Evolutionary conservation across 1,140 invertebrate species (phyloP).

Genomic region (Euwallacea similis): DNA sequence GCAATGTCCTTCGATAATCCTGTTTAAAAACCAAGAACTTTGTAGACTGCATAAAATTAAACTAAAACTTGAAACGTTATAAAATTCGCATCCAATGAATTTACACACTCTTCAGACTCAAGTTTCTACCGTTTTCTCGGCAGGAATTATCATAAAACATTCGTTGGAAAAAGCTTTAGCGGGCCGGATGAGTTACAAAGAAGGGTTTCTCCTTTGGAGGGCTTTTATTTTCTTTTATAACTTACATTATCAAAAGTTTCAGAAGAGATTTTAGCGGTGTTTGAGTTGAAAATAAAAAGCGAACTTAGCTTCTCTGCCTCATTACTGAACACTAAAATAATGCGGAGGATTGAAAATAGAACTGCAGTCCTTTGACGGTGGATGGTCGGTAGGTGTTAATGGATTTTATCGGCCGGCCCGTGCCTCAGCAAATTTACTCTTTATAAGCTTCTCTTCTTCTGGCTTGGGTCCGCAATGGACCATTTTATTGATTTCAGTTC

Average conservation of each 20-base stretch:
- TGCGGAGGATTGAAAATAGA: too few relatives aligned
- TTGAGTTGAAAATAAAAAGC: constrained; percentile 5
- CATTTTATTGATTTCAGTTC: too few relatives aligned
- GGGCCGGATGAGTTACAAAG: constrained; percentile 22
- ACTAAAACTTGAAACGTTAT: constrained; percentile 20
- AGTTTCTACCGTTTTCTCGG: constrained; percentile 22
- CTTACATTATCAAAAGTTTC: constrained; percentile 25
- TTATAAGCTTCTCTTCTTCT: too few relatives aligned
- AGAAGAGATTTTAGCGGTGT: constrained; percentile 19
- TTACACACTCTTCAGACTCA: constrained; percentile 20
- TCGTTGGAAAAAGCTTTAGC: constrained; percentile 19
- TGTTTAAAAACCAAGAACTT: constrained; percentile 8
- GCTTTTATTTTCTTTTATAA: constrained; percentile 20
- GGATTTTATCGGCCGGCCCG: too few relatives aligned
- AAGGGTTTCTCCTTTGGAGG: constrained; percentile 20
- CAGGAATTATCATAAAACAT: constrained; percentile 32
- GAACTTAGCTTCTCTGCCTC: neutral
- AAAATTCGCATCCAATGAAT: constrained; percentile 25
- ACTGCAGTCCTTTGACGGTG: too few relatives aligned
- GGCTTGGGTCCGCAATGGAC: too few relatives aligned
- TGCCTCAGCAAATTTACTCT: too few relatives aligned
- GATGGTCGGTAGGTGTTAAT: too few relatives aligned
- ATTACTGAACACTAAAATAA: neutral
- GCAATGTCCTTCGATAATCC: neutral
- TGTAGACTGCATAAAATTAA: constrained; percentile 16